Base-by-base conservation (phyloP, 2,797 vertebrate genomes). In the Vespertilio murinus region DNA sequence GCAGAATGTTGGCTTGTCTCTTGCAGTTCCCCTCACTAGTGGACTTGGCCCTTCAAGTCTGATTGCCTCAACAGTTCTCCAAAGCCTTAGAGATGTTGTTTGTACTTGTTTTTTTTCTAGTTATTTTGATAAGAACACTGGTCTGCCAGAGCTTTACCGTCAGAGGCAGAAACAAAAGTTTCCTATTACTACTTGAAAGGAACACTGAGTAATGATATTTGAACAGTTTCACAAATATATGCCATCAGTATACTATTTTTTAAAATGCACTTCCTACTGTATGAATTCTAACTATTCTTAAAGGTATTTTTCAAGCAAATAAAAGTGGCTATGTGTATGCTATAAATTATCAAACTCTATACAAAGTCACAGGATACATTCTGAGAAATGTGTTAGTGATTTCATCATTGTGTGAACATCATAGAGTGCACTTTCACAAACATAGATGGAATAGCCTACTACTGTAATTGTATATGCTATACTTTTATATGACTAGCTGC, bases 241-340 rank as follows among this genome's bases (percentile, higher is more conserved):
- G 61, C 38, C 65, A 81, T 38, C 47, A 42, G 82, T 40, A 87
- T 47, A 75, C 23, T 28, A 82, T 30, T 91, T 94, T 81, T 54
- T 23, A 10, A 59, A 88, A 87, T 79, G 14, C 1, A 93, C 40
- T 93, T 91, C 61, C 42, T 8, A 83, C 13, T 65, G 33, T 70
- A 14, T 89, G 30, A 93, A 94, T 35, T 69, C 52, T 71, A 20
- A 45, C 67, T 71, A 83, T 81, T 91, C 64, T 82, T 69, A 85
- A 88, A 95, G 42, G 74, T 86, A 95, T 56, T 67, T 84, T 28
- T 93, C 28, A 70, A 95, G 47, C 47, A 93, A 86, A 88, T 77
- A 54, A 84, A 93, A 90, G 73, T 35, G 78, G 92, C 42, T 69
- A 10, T 67, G n/a, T 7, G 1, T 73, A 90, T 78, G 94, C 30